phyloP scores from a whole-genome alignment of 1,140 invertebrate species.

The Vollenhovia emeryi region DNA sequence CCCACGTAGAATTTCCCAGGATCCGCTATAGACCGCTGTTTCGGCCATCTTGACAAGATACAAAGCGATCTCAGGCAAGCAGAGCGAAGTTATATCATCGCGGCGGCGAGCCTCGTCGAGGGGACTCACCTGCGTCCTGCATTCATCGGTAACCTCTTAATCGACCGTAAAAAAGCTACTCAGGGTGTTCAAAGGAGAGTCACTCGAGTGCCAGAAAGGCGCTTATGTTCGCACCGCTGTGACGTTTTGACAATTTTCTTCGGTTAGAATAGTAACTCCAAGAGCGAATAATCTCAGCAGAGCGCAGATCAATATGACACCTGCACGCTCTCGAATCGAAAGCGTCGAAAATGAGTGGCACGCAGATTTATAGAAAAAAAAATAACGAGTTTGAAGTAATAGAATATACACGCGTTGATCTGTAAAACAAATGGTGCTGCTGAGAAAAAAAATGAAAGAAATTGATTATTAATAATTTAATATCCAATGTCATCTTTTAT shows the following conservation, averaged over 20 bases:
- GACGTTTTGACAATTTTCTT: slow-evolving; percentile 23
- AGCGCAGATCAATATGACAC: not conserved
- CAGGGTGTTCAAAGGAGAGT: slow-evolving; percentile 36
- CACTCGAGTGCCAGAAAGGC: slow-evolving; percentile 53
- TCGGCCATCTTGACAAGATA: slow-evolving; percentile 7
- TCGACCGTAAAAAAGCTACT: slow-evolving; percentile 70
- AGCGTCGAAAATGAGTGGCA: not conserved
- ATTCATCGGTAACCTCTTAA: slow-evolving; percentile 60
- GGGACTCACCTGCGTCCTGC: slow-evolving; percentile 63
- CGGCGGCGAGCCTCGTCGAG: not conserved
- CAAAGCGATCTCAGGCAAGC: slow-evolving; percentile 39
- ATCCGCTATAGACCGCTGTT: not conserved
- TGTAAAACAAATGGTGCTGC: not conserved
- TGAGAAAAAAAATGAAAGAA: not conserved
- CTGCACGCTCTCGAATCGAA: not conserved
- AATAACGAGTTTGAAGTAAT: not conserved
- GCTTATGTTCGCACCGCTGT: slow-evolving; percentile 47
- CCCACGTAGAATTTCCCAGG: slow-evolving; percentile 52
- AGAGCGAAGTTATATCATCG: slow-evolving; percentile 34
- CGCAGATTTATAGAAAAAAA: not conserved
- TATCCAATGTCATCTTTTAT: not conserved
- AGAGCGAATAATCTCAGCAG: not conserved
- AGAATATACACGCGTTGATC: too few species aligned
- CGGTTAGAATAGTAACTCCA: not conserved
- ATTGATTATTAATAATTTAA: not conserved